Percentiles rank a stretch among this genome's conserved stretches.
These are phyloP conservation scores for Perca schrenkii DNA, from an alignment of 2,113 vertebrate genomes.

Conservation along the genomic window DNA sequence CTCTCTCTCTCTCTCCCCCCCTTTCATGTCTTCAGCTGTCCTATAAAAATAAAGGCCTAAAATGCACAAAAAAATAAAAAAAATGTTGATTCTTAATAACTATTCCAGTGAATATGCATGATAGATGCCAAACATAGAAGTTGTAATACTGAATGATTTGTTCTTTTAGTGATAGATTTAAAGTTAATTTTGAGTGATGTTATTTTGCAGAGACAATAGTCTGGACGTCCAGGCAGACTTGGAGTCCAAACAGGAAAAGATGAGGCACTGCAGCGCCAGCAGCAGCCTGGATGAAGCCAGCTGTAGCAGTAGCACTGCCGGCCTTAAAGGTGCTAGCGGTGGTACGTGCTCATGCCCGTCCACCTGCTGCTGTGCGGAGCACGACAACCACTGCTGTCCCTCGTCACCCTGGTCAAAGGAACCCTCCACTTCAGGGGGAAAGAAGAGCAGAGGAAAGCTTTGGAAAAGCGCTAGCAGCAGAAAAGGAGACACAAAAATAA, in stretches of 20 bases:
- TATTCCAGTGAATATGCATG: not conserved
- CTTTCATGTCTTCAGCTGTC: too few species aligned
- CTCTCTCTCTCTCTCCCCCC: too few species aligned
- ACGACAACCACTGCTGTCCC: conserved; percentile 83
- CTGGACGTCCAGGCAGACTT: conserved; percentile 96
- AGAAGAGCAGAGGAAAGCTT: conserved; percentile 84
- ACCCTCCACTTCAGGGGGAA: conserved; percentile 74
- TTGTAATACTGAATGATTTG: not conserved
- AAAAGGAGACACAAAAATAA: conserved; percentile 83
- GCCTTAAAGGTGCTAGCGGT: conserved; percentile 44
- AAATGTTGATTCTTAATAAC: not conserved
- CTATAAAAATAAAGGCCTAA: too few species aligned
- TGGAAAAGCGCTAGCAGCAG: conserved; percentile 74
- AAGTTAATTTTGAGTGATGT: not conserved
- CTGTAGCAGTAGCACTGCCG: conserved; percentile 76
- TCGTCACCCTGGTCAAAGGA: conserved; percentile 90
- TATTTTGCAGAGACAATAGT: conserved; percentile 89
- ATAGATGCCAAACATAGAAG: not conserved
- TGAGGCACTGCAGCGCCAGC: conserved; percentile 93
- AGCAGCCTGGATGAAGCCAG: conserved; percentile 92
- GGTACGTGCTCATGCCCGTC: conserved; percentile 63
- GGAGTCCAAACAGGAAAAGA: conserved; percentile 91
- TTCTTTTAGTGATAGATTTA: not conserved
- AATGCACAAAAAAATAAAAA: too few species aligned
- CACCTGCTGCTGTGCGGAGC: conserved; percentile 77